phyloP scores from a whole-genome alignment of 2,888 invertebrate species.

The Rapana venosa region DNA sequence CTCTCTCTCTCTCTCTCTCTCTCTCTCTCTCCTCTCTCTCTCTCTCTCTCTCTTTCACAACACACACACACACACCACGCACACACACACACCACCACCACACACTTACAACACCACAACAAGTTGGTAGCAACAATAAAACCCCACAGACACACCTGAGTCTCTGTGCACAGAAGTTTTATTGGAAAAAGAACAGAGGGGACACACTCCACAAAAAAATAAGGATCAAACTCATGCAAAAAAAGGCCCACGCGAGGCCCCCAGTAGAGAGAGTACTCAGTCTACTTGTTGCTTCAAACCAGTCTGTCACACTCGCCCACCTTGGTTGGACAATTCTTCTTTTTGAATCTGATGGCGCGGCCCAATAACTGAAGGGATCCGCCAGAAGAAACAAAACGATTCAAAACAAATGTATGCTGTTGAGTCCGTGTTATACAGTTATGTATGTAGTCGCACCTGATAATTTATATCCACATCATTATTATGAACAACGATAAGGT shows the following conservation, averaged over 20 bases:
- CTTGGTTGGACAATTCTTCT: neutral
- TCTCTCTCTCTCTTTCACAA: neutral
- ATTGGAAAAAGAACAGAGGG: conserved; percentile 40
- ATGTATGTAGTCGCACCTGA: conserved; percentile 12
- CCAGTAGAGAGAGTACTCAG: conserved; percentile 46
- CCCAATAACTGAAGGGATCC: neutral
- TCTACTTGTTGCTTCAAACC: conserved; percentile 39
- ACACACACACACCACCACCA: conserved; percentile 11
- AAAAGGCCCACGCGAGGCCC: conserved; percentile 4
- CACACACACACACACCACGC: no score
- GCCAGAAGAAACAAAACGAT: neutral
- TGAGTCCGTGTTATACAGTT: neutral
- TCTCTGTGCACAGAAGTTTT: conserved; percentile 51
- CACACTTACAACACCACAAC: neutral
- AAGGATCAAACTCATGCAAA: conserved; percentile 48
- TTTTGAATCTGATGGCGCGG: neutral
- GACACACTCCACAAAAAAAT: conserved; percentile 48
- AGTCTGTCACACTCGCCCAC: conserved; percentile 40
- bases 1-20: neutral
- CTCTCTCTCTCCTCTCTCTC: neutral
- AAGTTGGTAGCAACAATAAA: no score
- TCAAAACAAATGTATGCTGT: neutral
- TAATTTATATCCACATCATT: conserved; percentile 33
- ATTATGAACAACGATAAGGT: conserved; percentile 35
- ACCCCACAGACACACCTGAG: neutral